phyloP scores from a whole-genome alignment of 1,140 invertebrate species.

The Drosophila repleta region DNA sequence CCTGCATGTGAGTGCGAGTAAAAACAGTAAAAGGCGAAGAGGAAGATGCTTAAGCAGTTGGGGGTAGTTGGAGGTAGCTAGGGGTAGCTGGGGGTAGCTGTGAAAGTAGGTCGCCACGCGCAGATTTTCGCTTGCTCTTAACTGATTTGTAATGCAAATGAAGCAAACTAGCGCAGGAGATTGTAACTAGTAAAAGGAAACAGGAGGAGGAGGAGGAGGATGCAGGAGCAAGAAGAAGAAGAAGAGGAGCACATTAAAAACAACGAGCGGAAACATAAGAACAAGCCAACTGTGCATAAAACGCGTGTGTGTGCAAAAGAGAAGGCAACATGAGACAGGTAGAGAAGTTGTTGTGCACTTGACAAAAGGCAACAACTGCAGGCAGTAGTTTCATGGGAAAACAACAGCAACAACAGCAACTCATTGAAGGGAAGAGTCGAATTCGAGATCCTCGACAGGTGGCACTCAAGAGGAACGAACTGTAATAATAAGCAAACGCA shows the following conservation, averaged over 20 bases:
- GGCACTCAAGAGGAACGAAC: constrained; percentile 48
- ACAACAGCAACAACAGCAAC: constrained; percentile 39
- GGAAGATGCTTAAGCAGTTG: background rate
- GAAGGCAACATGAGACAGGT: constrained; percentile 5
- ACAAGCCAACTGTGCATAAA: constrained; percentile 14
- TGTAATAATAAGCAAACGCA: constrained; percentile 57
- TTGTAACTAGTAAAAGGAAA: constrained; percentile 43
- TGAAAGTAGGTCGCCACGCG: constrained; percentile 66
- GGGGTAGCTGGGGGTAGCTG: background rate
- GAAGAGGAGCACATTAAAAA: constrained; percentile 26
- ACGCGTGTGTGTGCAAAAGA: background rate
- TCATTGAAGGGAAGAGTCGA: constrained; percentile 7
- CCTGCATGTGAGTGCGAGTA: constrained; percentile 18
- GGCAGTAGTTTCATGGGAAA: constrained; percentile 53
- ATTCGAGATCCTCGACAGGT: constrained; percentile 28
- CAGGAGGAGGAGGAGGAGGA: background rate
- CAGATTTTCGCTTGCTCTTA: constrained; percentile 68
- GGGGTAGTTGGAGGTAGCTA: background rate
- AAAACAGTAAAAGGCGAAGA: background rate
- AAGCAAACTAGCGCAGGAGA: constrained; percentile 69
- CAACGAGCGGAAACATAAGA: constrained; percentile 39
- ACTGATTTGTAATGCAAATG: constrained; percentile 81
- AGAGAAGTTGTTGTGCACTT: constrained; percentile 31
- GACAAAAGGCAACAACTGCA: constrained; percentile 38
- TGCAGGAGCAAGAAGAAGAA: constrained; percentile 1